Evolutionary conservation across 2,888 invertebrate genomes (phyloP).

Genomic region (Oligia latruncula): DNA sequence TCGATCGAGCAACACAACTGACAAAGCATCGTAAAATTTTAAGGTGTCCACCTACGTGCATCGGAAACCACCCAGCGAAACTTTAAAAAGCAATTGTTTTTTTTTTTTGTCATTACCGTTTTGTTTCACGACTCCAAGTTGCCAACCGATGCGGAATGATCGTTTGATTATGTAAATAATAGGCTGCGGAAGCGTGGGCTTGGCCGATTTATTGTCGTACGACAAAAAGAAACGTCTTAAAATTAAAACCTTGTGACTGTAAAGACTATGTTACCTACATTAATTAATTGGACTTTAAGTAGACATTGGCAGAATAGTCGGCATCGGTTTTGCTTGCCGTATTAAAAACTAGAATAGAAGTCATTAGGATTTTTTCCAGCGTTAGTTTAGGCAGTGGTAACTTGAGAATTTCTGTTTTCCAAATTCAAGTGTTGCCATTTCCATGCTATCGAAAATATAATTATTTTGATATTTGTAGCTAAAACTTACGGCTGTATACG

Average conservation of each 20-base stretch:
- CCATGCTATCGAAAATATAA: background rate
- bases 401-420: background rate
- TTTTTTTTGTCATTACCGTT: constrained; percentile 54
- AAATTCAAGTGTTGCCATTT: background rate
- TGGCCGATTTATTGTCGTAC: constrained; percentile 67
- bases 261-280: constrained; percentile 46
- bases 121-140: constrained; percentile 63
- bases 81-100: constrained; percentile 46
- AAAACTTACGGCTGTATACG: too few relatives aligned
- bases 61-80: constrained; percentile 27
- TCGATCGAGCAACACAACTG: background rate
- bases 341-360: too few relatives aligned
- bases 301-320: too few relatives aligned
- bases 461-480: background rate
- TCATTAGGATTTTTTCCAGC: background rate
- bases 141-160: constrained; percentile 82
- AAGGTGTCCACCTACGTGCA: constrained; percentile 28
- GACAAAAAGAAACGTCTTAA: constrained; percentile 64
- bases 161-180: constrained; percentile 80
- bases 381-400: background rate
- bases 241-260: constrained; percentile 48
- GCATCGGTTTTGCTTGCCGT: too few relatives aligned
- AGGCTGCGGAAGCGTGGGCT: constrained; percentile 83
- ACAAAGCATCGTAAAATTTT: constrained; percentile 26
- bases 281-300: background rate